Percentiles rank a stretch among this genome's conserved stretches.
These are phyloP conservation scores for Cliona cf. orientalis DNA, from an alignment of 37 sponge, comb jelly and placozoan species.

Conservation along the genomic window DNA sequence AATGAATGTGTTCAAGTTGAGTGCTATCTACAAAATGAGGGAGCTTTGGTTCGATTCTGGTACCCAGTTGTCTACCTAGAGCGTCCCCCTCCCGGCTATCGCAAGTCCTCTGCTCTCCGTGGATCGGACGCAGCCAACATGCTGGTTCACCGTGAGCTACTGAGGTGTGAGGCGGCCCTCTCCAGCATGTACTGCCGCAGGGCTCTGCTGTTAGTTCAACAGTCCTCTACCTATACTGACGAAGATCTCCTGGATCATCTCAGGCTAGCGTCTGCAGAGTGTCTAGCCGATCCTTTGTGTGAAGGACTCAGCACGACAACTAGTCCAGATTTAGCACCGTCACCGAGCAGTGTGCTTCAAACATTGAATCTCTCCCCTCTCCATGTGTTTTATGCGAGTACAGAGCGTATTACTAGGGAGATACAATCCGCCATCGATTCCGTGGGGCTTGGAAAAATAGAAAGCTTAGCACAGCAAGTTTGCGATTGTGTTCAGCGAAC, in stretches of 20 bases:
- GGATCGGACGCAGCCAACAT: slow-evolving; percentile 79
- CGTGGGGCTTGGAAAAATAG: background rate
- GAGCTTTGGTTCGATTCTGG: slow-evolving; percentile 94
- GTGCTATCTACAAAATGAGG: slow-evolving; percentile 93
- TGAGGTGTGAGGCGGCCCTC: slow-evolving; percentile 70
- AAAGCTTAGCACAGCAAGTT: slow-evolving; percentile 27
- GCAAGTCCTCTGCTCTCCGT: slow-evolving; percentile 66
- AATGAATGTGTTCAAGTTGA: slow-evolving; percentile 95
- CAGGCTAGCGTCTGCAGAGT: slow-evolving; percentile 37
- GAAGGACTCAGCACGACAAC: slow-evolving; percentile 50
- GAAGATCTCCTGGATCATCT: slow-evolving; percentile 14
- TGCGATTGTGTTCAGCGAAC: slow-evolving; percentile 18
- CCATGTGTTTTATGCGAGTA: slow-evolving; percentile 58
- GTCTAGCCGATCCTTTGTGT: slow-evolving; percentile 38
- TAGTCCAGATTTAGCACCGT: slow-evolving; percentile 48
- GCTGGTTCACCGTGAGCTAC: slow-evolving; percentile 65
- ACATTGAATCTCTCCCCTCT: slow-evolving; percentile 51
- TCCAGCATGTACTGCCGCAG: slow-evolving; percentile 76
- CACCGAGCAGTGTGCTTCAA: slow-evolving; percentile 11
- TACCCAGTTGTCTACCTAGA: slow-evolving; percentile 89
- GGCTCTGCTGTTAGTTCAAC: slow-evolving; percentile 51
- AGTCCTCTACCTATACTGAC: background rate
- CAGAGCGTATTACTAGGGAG: slow-evolving; percentile 11
- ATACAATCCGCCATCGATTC: background rate
- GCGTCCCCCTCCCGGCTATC: slow-evolving; percentile 85